Percentiles rank a stretch among this genome's conserved stretches.
Conservation (phyloP, 2,888 invertebrate species). For the Drosophila mercatorum region DNA sequence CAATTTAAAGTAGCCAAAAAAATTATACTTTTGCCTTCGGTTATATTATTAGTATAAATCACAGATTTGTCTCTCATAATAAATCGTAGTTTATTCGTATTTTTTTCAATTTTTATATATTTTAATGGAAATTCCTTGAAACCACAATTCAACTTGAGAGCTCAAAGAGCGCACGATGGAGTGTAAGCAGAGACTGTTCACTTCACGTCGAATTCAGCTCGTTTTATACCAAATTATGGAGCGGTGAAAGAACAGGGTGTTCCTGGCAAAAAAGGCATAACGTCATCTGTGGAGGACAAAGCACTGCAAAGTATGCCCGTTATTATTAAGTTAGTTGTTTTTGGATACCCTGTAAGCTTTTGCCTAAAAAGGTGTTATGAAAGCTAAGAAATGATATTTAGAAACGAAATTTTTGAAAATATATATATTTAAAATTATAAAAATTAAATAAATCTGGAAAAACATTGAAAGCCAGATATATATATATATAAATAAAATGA, state of each 20-base stretch:
- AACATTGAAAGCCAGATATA: too few species aligned
- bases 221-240: conserved; percentile 48
- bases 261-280: not conserved
- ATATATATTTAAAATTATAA: too few species aligned
- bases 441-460: too few species aligned
- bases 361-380: not conserved
- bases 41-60: too few species aligned
- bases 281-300: conserved; percentile 9
- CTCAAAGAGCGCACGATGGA: conserved; percentile 18
- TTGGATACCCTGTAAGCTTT: conserved; percentile 10
- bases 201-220: conserved; percentile 13
- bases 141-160: not conserved
- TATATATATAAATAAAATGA: too few species aligned
- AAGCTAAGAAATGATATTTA: not conserved
- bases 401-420: too few species aligned
- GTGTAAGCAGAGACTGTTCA: conserved; percentile 37
- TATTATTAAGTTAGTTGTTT: conserved; percentile 43
- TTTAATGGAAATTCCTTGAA: not conserved
- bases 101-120: not conserved
- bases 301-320: conserved; percentile 48
- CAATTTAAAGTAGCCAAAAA: too few species aligned
- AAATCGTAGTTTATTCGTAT: too few species aligned
- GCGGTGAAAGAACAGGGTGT: conserved; percentile 53
- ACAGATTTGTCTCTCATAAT: too few species aligned
- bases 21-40: too few species aligned